phyloP scores from a whole-genome alignment of 2,888 invertebrate species.

The Thecophora atra region DNA sequence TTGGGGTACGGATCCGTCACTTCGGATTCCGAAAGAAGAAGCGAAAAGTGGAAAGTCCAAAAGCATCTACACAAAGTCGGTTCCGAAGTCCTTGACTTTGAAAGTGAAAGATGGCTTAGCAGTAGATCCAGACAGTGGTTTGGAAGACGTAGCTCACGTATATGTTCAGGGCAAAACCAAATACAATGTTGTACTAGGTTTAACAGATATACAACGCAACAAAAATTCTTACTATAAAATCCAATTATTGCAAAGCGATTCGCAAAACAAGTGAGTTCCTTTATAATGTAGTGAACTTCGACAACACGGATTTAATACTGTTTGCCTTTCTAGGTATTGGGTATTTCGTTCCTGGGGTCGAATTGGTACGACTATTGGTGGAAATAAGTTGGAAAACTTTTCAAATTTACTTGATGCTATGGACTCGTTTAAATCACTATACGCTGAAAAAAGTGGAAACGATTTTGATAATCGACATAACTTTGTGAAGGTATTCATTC shows the following conservation, averaged over 20 bases:
- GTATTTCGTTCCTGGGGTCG: conserved; percentile 95
- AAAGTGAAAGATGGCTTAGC: conserved; percentile 84
- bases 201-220: conserved; percentile 85
- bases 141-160: conserved; percentile 77
- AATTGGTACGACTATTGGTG: conserved; percentile 93
- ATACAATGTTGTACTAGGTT: conserved; percentile 82
- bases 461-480: conserved; percentile 73
- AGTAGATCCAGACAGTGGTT: conserved; percentile 90
- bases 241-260: conserved; percentile 85
- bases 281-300: background rate
- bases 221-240: conserved; percentile 96
- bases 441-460: conserved; percentile 86
- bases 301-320: background rate
- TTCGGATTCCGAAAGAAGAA: conserved; percentile 66
- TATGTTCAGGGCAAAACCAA: conserved; percentile 70
- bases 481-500: conserved; percentile 71
- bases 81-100: conserved; percentile 73
- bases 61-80: conserved; percentile 70
- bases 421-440: conserved; percentile 72
- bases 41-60: conserved; percentile 72
- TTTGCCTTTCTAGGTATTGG: conserved; percentile 71
- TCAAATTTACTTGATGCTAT: conserved; percentile 70
- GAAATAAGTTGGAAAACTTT: conserved; percentile 71
- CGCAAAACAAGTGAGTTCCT: conserved; percentile 68
- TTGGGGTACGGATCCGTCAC: conserved; percentile 80